Base-by-base conservation (phyloP, 2,888 invertebrate genomes). In the Sympetrum striolatum region DNA sequence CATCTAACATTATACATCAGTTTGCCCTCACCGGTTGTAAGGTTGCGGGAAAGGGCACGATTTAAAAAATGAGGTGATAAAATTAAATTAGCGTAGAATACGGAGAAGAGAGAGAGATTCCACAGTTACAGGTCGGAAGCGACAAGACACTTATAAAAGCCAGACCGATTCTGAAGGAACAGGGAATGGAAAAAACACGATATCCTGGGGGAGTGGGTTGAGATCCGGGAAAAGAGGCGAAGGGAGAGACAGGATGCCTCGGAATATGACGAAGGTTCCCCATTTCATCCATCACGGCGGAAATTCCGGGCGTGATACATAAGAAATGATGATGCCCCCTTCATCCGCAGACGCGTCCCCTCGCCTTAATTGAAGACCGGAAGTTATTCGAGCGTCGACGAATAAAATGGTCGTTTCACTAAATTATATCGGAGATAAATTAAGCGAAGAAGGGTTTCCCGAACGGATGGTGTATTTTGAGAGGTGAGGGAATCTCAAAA, bases 361-460 rank as follows among this genome's bases (percentile, higher is more conserved):
- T 22, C 22, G 60, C 39, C 86, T 37, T 86, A 86, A 86, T 86
- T 86, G 86, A 86, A 86, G 86, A 18, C 86, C 86, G 86, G 86
- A 86, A 86, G 86, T 86, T 86, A 86, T 60, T 86, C 86, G 37
- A 86, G n/a, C 86, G 86, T 86, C 86, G 86, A 86, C 60, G 86
- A 86, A 86, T 86, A 60, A 86, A 86, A 86, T 58, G 58, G 60
- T 64, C 86, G 37, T 86, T 86, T 60, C 35, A 58, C 37, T 86
- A 86, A 86, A 86, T 86, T 86, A 86, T 86, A 35, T 60, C 60
- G 37, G 35, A 60, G 86, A 86, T 86, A 86, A 86, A 86, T 86
- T 58, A 64, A 60, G 86, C 60, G 31, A 15, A 15, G 86, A 10
- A 37, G 48, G 48, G 25, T 58, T 82, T 82, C 15, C 35, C 35